phyloP scores from a whole-genome alignment of 2,888 invertebrate species.

The Andrena chrysosceles region DNA sequence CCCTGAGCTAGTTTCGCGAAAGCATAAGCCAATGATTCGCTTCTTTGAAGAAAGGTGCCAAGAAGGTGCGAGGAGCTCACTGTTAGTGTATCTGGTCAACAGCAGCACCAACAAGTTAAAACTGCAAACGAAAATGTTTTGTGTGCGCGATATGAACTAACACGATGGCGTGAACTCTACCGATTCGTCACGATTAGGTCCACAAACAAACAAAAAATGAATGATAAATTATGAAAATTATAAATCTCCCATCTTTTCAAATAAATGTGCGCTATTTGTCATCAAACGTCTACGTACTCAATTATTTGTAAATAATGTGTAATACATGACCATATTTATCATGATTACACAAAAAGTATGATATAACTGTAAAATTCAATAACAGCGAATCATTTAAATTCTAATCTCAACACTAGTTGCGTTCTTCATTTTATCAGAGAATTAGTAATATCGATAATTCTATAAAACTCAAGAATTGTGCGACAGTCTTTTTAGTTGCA shows the following conservation, averaged over 20 bases:
- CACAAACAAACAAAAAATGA: not conserved
- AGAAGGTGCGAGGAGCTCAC: constrained; percentile 81
- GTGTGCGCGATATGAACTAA: constrained; percentile 73
- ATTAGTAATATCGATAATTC: constrained; percentile 12
- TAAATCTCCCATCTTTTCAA: not conserved
- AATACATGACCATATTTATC: not conserved
- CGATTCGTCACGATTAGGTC: constrained; percentile 28
- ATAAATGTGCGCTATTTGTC: not conserved
- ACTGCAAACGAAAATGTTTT: constrained; percentile 82
- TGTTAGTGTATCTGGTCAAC: constrained; percentile 81
- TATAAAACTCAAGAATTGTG: not conserved
- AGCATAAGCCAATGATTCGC: constrained; percentile 79
- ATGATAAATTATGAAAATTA: not conserved
- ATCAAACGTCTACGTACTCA: not conserved
- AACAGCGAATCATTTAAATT: constrained; percentile 4
- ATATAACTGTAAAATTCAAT: not conserved
- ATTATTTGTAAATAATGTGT: not conserved
- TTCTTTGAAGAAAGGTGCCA: constrained; percentile 66
- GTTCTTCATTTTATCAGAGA: not conserved
- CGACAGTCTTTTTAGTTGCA: not conserved
- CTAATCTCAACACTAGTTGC: not conserved
- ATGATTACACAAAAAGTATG: not conserved
- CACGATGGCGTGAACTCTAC: constrained; percentile 30
- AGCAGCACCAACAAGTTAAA: constrained; percentile 84
- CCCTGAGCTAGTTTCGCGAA: constrained; percentile 74